phyloP scores from a whole-genome alignment of 2,888 invertebrate species.

The Trimorus sp. region DNA sequence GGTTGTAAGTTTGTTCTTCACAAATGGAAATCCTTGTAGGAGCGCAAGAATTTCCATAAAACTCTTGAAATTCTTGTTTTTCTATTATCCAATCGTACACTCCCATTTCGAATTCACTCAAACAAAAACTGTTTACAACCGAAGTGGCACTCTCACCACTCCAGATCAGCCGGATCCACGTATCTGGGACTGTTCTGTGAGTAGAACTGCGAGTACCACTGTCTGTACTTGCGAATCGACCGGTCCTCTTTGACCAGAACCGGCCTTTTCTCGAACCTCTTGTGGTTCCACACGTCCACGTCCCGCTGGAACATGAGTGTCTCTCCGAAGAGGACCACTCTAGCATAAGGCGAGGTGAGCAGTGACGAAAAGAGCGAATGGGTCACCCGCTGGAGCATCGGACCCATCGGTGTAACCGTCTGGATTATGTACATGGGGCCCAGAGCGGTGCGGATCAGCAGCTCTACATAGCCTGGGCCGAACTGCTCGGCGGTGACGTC shows the following conservation, averaged over 20 bases:
- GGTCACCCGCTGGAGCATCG: conserved; percentile 88
- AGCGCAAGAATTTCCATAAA: too few relatives aligned
- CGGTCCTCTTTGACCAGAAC: conserved; percentile 89
- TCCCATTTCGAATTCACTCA: neutral
- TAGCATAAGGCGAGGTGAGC: conserved; percentile 85
- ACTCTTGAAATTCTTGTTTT: too few relatives aligned
- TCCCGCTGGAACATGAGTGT: conserved; percentile 91
- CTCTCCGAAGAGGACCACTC: conserved; percentile 87
- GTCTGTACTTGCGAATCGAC: conserved; percentile 87
- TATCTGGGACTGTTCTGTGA: conserved; percentile 86
- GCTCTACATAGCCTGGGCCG: conserved; percentile 90
- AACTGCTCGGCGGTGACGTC: conserved; percentile 85
- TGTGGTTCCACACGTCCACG: conserved; percentile 93
- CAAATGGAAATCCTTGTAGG: too few relatives aligned
- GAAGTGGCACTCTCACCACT: neutral
- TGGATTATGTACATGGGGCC: conserved; percentile 87
- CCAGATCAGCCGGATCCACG: neutral
- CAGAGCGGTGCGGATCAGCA: conserved; percentile 84
- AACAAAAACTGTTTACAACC: neutral
- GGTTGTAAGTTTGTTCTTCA: too few relatives aligned
- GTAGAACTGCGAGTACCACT: conserved; percentile 94
- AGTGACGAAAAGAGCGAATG: conserved; percentile 89
- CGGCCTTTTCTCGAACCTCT: conserved; percentile 88
- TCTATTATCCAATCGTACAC: too few relatives aligned
- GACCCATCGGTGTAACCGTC: conserved; percentile 90